Base-by-base conservation (phyloP, 2,113 vertebrate genomes). In the Corythornis vintsioides region DNA sequence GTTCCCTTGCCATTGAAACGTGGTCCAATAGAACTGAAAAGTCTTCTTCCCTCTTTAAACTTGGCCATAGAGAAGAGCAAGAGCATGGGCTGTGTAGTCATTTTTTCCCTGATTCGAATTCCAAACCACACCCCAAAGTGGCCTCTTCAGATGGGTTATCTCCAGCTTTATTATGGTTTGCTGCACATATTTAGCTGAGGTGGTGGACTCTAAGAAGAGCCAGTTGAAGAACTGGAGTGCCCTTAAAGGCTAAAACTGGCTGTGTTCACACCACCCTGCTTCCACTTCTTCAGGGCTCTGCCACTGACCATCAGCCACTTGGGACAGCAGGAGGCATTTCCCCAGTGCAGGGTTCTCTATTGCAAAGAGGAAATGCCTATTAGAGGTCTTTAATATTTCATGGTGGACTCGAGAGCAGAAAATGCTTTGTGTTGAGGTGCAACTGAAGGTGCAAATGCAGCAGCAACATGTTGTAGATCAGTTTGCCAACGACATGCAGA, bases 1-100 rank as follows among this genome's bases (percentile, higher is more conserved):
- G 91, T 94, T 97, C 94, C 96, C 88, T 97, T 97, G 93, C 97
- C 96, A 97, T 98, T 98, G 97, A 98, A 98, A 98, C 96, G 93
- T 60, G 96, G 97, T 94, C 92, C 92, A 97, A 95, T 95, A 96
- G 96, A 98, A 97, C 97, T 97, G 97, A 97, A 97, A 98, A 97
- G 72, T 94, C 94, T 96, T 95, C 90, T 94, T 96, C 72, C 95
- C 94, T 95, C 69, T 97, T 98, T 97, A 97, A 92, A 95, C 86
- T 96, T 97, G 93, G 88, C 96, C 92, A 93, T 71, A 92, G 88
- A 95, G 96, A 97, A 88, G 93, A 97, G 92, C 84, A 97, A 96
- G 97, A 97, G 95, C 92, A 97, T 67, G 5, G 96, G 89, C 65
- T 83, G 88, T 97, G 86, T 92, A 96, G 94, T 98, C 90, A 97